Base-by-base conservation (phyloP, 1,140 invertebrate species). In the Latrodectus geometricus region DNA sequence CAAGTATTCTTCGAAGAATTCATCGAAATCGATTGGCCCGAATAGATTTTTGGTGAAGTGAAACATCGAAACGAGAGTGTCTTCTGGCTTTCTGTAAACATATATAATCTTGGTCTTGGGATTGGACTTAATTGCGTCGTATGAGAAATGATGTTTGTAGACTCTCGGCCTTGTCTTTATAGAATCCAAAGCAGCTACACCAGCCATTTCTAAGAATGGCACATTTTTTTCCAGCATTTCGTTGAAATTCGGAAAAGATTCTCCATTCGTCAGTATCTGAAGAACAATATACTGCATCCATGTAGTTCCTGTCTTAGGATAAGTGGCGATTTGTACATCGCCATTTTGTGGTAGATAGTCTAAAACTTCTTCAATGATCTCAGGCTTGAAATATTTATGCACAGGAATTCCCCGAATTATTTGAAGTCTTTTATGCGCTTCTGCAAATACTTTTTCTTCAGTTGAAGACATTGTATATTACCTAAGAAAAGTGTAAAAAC, bases 71-170 rank as follows among this genome's bases (percentile, higher is more conserved):
- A 88, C 85, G 4, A 88, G 61, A 14, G 73, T 72, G 75, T 88
- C 88, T 56, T 87, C 82, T 9, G 88, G 88, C 15, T 87, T 80
- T 15, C 88, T 65, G 17, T 85, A 88, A 11, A 79, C 74, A 48
- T 88, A 88, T 9, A 96, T 92, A 20, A 8, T 95, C 92, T 93
- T 50, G 93, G 93, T 23, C 88, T 90, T 69, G 8, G 12, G 14
- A 23, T 75, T 86, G 12, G 79, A 70, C 0, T 95, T 94, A 35
- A 96, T 89, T 17, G 96, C 91, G 65, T 93, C 92, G 88, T 95
- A 92, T 0, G 95, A 94, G 48, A 97, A 91, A 90, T 97, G 96
- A 23, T 94, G 94, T 89, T 96, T 95, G n/a, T 54, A 66, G 0
- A 80, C 15, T 15, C 80, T 61, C 66, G 85, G 76, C 0, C 14